Evolutionary conservation across 2,113 vertebrate genomes (phyloP).

Genomic region (Siphamia tubifer): DNA sequence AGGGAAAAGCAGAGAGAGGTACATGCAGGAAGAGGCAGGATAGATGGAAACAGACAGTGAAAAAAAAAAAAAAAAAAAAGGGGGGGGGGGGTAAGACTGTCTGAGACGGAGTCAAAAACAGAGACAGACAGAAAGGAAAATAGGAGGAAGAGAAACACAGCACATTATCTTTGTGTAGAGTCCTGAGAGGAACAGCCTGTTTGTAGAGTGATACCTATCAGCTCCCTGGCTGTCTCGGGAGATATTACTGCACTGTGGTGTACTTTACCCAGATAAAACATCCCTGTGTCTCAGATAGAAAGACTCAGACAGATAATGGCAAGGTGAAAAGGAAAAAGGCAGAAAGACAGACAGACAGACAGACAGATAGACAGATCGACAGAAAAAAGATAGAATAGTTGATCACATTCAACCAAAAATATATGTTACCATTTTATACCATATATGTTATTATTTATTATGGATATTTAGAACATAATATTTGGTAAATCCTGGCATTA

Average conservation of each 20-base stretch:
- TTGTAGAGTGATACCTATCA: slow-evolving; percentile 78
- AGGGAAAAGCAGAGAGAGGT: slow-evolving; percentile 4
- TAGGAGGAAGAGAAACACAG: slow-evolving; percentile 37
- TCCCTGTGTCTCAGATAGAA: slow-evolving; percentile 55
- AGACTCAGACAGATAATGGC: slow-evolving; percentile 60
- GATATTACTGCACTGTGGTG: slow-evolving; percentile 70
- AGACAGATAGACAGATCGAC: slow-evolving; percentile 55
- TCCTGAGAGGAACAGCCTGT: slow-evolving; percentile 69
- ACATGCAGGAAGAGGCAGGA: not conserved
- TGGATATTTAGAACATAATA: not conserved
- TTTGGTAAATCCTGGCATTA: not conserved
- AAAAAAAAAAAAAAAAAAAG: not conserved
- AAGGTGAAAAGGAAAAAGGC: slow-evolving; percentile 64
- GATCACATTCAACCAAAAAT: slow-evolving; percentile 28
- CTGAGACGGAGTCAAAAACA: slow-evolving; percentile 41
- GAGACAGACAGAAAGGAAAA: slow-evolving; percentile 36
- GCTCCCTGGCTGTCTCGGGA: slow-evolving; percentile 68
- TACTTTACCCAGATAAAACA: slow-evolving; percentile 73
- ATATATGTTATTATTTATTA: slow-evolving; percentile 3
- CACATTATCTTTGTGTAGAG: slow-evolving; percentile 62
- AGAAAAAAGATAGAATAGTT: slow-evolving; percentile 44
- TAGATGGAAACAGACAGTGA: not conserved
- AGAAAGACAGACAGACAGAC: slow-evolving; percentile 42
- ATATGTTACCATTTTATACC: not conserved
- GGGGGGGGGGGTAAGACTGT: not conserved